Percentiles rank a stretch among this genome's conserved stretches.
Conservation (phyloP, 2,797 vertebrate genomes). For the Cetoscarus ocellatus region DNA sequence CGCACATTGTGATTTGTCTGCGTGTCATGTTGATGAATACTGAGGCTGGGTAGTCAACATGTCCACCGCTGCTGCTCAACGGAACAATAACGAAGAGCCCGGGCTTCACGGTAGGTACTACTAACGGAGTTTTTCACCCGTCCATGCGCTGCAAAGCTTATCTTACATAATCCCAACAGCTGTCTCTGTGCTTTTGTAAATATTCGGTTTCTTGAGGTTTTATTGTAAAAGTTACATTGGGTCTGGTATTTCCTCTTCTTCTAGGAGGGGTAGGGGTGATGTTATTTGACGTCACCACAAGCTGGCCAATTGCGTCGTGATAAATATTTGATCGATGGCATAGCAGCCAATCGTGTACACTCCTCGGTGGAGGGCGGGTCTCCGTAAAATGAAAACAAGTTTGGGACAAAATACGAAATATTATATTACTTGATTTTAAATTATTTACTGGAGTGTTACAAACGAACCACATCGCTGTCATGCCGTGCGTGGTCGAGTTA, state of each 20-base stretch:
- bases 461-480: rapidly evolving
- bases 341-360: constrained; percentile 56
- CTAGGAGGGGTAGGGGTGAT: constrained; percentile 58
- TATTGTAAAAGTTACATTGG: constrained; percentile 76
- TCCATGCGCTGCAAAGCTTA: neutral
- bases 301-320: constrained; percentile 59
- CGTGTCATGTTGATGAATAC: constrained; percentile 76
- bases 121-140: neutral
- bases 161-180: neutral
- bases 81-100: constrained; percentile 86
- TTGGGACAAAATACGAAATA: constrained; percentile 60
- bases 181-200: neutral
- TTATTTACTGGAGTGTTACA: neutral
- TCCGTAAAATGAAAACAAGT: constrained; percentile 82
- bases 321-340: constrained; percentile 61
- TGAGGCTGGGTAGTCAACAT: constrained; percentile 81
- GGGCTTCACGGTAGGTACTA: constrained; percentile 83
- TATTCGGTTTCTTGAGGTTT: constrained; percentile 35
- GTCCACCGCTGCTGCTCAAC: constrained; percentile 84
- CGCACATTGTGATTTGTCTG: constrained; percentile 56
- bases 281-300: constrained; percentile 44
- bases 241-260: constrained; percentile 78
- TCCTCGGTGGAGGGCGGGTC: constrained; percentile 57
- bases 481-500: neutral
- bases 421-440: constrained; percentile 18